Evolutionary conservation across 2,113 vertebrate genomes (phyloP).

Genomic region (Taxidea taxus): DNA sequence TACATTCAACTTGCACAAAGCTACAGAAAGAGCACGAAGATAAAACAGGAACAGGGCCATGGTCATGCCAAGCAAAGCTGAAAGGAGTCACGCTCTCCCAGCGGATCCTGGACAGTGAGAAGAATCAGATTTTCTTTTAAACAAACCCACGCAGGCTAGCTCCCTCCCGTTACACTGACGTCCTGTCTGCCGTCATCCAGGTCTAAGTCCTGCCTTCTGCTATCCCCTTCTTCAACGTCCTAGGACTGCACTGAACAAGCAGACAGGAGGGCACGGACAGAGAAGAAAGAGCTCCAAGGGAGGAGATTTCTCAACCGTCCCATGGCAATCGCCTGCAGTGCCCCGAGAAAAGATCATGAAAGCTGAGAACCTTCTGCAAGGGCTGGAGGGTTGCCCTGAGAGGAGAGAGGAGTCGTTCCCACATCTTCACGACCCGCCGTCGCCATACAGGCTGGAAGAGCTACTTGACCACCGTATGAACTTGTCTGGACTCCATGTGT

Average conservation of each 20-base stretch:
- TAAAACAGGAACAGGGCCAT: background rate
- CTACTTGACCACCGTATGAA: background rate
- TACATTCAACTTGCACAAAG: background rate
- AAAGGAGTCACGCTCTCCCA: background rate
- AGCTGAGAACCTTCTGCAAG: background rate
- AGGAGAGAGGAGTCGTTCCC: fast-evolving
- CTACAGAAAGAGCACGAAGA: background rate
- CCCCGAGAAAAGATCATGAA: background rate
- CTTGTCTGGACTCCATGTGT: background rate
- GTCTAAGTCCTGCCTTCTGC: background rate
- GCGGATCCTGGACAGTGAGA: background rate
- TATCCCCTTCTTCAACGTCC: too few species aligned
- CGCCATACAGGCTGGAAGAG: background rate
- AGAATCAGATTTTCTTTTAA: background rate
- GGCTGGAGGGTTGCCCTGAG: background rate
- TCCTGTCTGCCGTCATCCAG: background rate
- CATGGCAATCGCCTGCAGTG: fast-evolving
- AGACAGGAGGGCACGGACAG: background rate
- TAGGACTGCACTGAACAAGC: background rate
- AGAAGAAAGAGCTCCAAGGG: background rate
- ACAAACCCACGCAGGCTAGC: background rate
- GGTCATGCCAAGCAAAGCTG: background rate
- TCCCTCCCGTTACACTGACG: background rate
- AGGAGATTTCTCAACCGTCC: background rate
- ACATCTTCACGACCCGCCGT: background rate